phyloP scores from a whole-genome alignment of 2,797 vertebrate genomes.

The Acanthurus lineatus region DNA sequence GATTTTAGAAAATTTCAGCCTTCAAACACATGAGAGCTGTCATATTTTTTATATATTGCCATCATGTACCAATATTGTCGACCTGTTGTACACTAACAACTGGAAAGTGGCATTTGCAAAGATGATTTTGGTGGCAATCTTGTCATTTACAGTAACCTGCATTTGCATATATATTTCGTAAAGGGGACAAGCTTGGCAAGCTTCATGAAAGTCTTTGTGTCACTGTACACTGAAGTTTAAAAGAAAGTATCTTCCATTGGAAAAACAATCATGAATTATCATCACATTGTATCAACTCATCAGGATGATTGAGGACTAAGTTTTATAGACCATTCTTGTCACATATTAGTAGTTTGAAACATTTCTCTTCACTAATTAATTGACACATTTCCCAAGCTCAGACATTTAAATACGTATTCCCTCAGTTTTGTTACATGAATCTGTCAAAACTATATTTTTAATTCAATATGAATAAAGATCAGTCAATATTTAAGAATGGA shows the following conservation, averaged over 20 bases:
- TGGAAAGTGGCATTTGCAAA: not conserved
- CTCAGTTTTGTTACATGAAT: conserved; percentile 99
- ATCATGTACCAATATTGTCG: conserved; percentile 12
- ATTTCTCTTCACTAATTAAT: conserved; percentile 69
- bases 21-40: conserved; percentile 34
- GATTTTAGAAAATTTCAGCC: conserved; percentile 20
- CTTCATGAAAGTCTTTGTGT: conserved; percentile 42
- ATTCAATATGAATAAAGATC: conserved; percentile 99
- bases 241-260: conserved; percentile 42
- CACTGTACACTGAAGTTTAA: conserved; percentile 39
- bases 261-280: conserved; percentile 22
- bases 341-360: conserved; percentile 61
- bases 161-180: conserved; percentile 43
- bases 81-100: conserved; percentile 18
- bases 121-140: conserved; percentile 65
- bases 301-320: conserved; percentile 59
- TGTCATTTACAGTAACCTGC: conserved; percentile 34
- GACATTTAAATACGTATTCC: conserved; percentile 94
- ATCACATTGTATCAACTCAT: conserved; percentile 55
- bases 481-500: conserved; percentile 83
- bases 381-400: conserved; percentile 88
- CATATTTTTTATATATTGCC: conserved; percentile 26
- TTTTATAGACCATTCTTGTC: conserved; percentile 68
- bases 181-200: conserved; percentile 18
- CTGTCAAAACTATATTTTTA: conserved; percentile 99